Evolutionary conservation across 1,140 invertebrate genomes (phyloP), one percentile per base, ranked within the genome.

Genomic region (Sitophilus oryzae): DNA sequence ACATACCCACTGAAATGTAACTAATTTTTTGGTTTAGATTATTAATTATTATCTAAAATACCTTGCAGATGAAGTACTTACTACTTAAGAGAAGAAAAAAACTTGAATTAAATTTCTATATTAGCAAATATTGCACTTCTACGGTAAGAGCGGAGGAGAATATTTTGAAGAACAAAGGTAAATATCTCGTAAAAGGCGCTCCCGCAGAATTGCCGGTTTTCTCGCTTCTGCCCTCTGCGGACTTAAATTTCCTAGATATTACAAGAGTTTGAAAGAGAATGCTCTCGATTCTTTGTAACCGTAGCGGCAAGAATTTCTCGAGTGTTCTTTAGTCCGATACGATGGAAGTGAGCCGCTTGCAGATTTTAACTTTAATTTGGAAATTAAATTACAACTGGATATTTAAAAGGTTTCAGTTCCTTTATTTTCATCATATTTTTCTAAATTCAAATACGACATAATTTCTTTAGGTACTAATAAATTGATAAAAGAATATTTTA

Each of bases 241-340:
- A 45, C 53, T 56, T 46, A 56, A 49, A 56, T 56, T 56, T 56
- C 46, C 20, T 44, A 49, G 53, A 56, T 56, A 56, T 56, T 56
- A 56, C 45, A 56, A 56, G 37, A 30, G 46, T 21, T 56, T 21
- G 22, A 5, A 19, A 20, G 41, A 56, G 53, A 56, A 56, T 48
- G 53, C 45, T 56, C 45, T 43, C 42, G 53, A 48, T 49, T 56
- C 46, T 49, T 56, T 56, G 53, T 49, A 43, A 56, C 53, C 47
- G 37, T 49, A 45, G 19, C 53, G 46, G 53, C 53, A 43, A 41
- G 46, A 48, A 56, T 56, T 56, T 56, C 41, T 56, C 23, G 37
- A 56, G 53, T 56, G 46, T 43, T 43, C 53, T 49, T 49, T 49
- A 56, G 22, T n/a, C 41, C 45, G 19, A 42, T 44, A 35, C 22